These are phyloP conservation scores for Amphibalanus amphitrite DNA, from an alignment of 1,140 invertebrate species.

Conservation along the genomic window DNA sequence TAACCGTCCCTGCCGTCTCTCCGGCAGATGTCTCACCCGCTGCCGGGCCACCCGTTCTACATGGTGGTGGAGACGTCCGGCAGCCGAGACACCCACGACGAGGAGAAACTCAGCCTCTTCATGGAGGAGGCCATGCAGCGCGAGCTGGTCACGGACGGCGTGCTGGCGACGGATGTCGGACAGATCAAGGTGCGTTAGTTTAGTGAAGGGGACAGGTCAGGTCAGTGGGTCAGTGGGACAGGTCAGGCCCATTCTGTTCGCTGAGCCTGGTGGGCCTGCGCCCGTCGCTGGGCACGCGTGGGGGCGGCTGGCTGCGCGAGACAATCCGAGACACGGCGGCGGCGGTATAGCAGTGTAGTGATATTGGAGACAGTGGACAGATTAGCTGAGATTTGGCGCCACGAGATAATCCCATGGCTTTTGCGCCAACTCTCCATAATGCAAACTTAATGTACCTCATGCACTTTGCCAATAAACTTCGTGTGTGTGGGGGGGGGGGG, in stretches of 20 bases:
- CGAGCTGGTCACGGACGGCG: constrained; percentile 61
- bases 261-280: too few relatives aligned
- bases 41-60: constrained; percentile 59
- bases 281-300: too few relatives aligned
- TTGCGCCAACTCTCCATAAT: too few relatives aligned
- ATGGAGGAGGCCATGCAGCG: constrained; percentile 49
- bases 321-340: too few relatives aligned
- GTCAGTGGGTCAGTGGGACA: neutral
- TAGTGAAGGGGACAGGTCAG: neutral
- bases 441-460: too few relatives aligned
- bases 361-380: too few relatives aligned
- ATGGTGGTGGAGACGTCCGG: constrained; percentile 81
- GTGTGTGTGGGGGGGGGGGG: too few relatives aligned
- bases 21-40: constrained; percentile 27
- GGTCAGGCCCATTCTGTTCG: neutral
- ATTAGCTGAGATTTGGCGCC: too few relatives aligned
- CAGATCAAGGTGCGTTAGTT: constrained; percentile 34
- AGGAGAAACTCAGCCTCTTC: constrained; percentile 67
- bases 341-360: too few relatives aligned
- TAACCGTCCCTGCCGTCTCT: neutral
- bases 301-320: too few relatives aligned
- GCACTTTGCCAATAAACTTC: too few relatives aligned
- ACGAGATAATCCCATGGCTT: too few relatives aligned
- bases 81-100: constrained; percentile 32
- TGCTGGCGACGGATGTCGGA: constrained; percentile 52